These are phyloP conservation scores for Menidia menidia DNA, from an alignment of 2,797 vertebrate species.

Conservation along the genomic window DNA sequence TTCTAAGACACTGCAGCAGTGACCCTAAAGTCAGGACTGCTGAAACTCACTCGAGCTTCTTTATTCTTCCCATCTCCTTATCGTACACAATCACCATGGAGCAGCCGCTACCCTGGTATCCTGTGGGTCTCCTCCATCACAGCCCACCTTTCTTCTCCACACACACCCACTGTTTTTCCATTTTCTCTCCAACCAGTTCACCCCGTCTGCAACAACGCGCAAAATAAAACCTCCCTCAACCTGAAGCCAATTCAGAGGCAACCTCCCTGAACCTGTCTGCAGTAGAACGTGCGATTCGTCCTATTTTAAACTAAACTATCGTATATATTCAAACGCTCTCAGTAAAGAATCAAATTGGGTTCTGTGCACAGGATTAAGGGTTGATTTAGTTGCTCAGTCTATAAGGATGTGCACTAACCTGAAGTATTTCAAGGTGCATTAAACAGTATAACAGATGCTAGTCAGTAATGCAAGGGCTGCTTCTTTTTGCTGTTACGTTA, in stretches of 20 bases:
- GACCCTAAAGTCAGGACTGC: constrained; percentile 12
- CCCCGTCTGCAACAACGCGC: neutral
- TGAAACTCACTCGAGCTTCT: neutral
- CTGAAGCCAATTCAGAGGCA: constrained; percentile 8
- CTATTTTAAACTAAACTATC: no score
- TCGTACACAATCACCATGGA: constrained; percentile 61
- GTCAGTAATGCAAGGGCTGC: no score
- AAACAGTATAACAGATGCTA: neutral
- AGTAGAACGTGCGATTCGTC: no score
- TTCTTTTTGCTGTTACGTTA: neutral
- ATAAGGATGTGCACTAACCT: neutral
- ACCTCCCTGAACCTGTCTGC: constrained; percentile 13
- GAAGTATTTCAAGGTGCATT: neutral
- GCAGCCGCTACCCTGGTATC: constrained; percentile 69
- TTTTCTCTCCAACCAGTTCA: constrained; percentile 10
- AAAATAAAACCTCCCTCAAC: constrained; percentile 5
- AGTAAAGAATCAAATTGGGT: neutral
- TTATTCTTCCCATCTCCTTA: constrained; percentile 26
- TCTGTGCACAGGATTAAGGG: neutral
- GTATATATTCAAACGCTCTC: neutral
- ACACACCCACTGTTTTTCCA: constrained; percentile 1
- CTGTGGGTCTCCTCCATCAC: constrained; percentile 68
- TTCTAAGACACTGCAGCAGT: neutral
- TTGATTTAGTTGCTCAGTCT: neutral
- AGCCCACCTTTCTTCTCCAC: constrained; percentile 20